Conservation (phyloP, 2,888 invertebrate genomes). For the Pandemis cinnamomeana region DNA sequence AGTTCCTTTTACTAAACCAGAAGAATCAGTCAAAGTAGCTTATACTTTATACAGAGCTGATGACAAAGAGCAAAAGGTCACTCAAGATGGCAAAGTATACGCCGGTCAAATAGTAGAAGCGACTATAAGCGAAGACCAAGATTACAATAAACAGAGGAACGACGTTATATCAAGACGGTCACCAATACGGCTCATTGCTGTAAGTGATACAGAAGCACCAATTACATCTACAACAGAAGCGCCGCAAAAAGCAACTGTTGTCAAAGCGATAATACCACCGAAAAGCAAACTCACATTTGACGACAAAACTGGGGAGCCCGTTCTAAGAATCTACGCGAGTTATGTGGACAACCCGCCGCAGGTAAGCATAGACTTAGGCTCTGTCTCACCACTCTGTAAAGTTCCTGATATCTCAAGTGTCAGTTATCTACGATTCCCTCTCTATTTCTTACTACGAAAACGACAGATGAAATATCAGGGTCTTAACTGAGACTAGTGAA, state of each 20-base stretch:
- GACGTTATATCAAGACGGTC: conserved; percentile 64
- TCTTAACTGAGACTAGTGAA: too few relatives aligned
- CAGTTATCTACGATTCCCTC: too few relatives aligned
- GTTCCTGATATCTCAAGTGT: too few relatives aligned
- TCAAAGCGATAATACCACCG: conserved; percentile 75
- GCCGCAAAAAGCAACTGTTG: conserved; percentile 60
- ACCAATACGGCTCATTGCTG: conserved; percentile 66
- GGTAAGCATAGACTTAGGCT: conserved; percentile 52
- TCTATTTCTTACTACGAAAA: too few relatives aligned
- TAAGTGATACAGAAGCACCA: conserved; percentile 61
- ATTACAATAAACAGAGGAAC: conserved; percentile 72
- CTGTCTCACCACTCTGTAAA: too few relatives aligned
- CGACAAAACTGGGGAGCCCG: conserved; percentile 77
- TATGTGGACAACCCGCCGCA: conserved; percentile 69
- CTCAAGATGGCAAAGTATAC: conserved; percentile 68
- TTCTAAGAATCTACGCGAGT: conserved; percentile 83
- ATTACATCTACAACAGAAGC: conserved; percentile 45
- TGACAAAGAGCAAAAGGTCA: conserved; percentile 64
- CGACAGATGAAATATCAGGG: too few relatives aligned
- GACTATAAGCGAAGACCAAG: conserved; percentile 73
- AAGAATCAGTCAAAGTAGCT: conserved; percentile 70
- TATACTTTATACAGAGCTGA: conserved; percentile 70
- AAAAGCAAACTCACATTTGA: conserved; percentile 76
- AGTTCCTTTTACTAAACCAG: conserved; percentile 69
- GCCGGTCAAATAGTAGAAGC: conserved; percentile 79